Evolutionary conservation across 2,888 invertebrate species (phyloP), one percentile per base, ranked within the genome.

Genomic region (Synergus laeviventris): DNA sequence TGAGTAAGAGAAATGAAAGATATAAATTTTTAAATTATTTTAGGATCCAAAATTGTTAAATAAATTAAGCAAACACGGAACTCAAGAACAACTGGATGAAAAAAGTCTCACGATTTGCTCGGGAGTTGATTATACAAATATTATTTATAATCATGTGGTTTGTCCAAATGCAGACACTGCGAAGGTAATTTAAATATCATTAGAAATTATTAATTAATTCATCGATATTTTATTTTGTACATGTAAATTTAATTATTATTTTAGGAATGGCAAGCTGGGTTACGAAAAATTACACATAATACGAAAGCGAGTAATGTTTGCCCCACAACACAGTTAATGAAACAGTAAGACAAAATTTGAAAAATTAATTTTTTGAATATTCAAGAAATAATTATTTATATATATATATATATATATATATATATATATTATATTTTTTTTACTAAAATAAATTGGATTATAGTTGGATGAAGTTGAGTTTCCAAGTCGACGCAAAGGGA

Each of bases 231-330:
- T 21, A 56, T 74, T 70, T 70, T 60, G 14, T 1, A 60, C 21
- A 21, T 38, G 18, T 14, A 16, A 38, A 59, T 54, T 24, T 39
- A 39, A 56, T 56, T 59, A 54, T 70, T 74, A 61, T 61, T 79
- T 62, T 92, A 99, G 98, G 94, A 93, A 86, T 99, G 99, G 99
- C 97, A 98, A 92, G 94, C 95, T 89, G 95, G 95, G 79, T 93
- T 99, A 81, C 95, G 98, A 85, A 93, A 93, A 86, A 95, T 99
- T 88, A 97, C 98, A 79, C 98, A 99, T 93, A 99, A 98, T 93
- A 97, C 96, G 92, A 99, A 98, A 93, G 96, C 96, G 89, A 97
- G 95, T 92, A 99, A 99, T 92, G 96, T 98, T 84, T 99, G 99
- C 91, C 97, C 98, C 38, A 94, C 96, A 91, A 98, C 96, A 77